These are phyloP conservation scores for Limnothrissa miodon DNA, from an alignment of 2,113 vertebrate species.

Conservation along the genomic window DNA sequence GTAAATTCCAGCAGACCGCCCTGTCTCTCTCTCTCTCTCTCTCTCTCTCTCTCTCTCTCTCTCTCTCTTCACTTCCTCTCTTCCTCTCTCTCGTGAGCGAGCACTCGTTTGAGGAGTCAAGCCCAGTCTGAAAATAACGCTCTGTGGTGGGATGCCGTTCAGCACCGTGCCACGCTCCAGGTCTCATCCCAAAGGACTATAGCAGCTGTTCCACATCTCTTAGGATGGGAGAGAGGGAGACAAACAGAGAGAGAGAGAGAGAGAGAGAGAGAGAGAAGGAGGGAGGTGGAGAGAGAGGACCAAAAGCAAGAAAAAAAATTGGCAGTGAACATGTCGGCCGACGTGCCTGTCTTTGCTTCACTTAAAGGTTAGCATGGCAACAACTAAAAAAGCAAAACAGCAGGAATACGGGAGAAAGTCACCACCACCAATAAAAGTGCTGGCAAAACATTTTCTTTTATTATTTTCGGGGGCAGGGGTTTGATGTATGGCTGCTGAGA, in stretches of 20 bases:
- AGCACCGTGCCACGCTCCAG: conserved; percentile 49
- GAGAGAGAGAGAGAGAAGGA: neutral
- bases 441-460: conserved; percentile 52
- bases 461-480: conserved; percentile 29
- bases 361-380: conserved; percentile 18
- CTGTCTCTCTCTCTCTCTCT: conserved; percentile 27
- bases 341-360: conserved; percentile 25
- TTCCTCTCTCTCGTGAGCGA: neutral
- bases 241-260: conserved; percentile 20
- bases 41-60: too few relatives aligned
- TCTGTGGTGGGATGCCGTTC: conserved; percentile 60
- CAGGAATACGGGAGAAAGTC: conserved; percentile 30
- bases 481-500: conserved; percentile 40
- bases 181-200: conserved; percentile 59
- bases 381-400: conserved; percentile 29
- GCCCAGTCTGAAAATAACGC: conserved; percentile 62
- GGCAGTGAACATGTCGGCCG: conserved; percentile 21
- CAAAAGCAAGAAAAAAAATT: conserved; percentile 19
- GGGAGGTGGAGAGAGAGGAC: neutral
- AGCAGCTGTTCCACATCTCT: conserved; percentile 67
- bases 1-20: conserved; percentile 51
- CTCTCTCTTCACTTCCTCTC: conserved; percentile 24
- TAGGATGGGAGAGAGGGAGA: conserved; percentile 17
- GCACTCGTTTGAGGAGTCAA: conserved; percentile 34
- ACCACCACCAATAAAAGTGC: conserved; percentile 45